phyloP scores from a whole-genome alignment of 2,797 vertebrate species.

The Esox lucius region DNA sequence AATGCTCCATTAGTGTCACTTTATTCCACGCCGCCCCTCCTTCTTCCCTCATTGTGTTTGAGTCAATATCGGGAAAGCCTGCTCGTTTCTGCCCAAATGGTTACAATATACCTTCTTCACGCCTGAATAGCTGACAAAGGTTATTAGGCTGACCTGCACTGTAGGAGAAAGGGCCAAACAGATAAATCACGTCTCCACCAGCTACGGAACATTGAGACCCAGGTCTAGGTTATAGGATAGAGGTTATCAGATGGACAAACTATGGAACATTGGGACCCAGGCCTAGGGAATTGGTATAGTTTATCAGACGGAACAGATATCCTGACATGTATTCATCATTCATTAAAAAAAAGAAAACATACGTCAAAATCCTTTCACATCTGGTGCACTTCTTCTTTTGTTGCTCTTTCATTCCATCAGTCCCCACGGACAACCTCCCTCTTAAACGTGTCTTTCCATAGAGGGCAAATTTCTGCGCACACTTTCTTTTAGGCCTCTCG shows the following conservation, averaged over 20 bases:
- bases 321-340: conserved; percentile 33
- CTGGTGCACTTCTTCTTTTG: neutral
- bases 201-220: conserved; percentile 49
- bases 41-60: conserved; percentile 63
- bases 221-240: conserved; percentile 40
- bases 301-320: neutral
- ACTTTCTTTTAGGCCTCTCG: conserved; percentile 46
- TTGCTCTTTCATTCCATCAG: neutral
- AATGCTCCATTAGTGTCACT: conserved; percentile 84
- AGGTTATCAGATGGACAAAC: neutral
- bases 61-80: conserved; percentile 80
- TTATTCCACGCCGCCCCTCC: conserved; percentile 72
- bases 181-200: conserved; percentile 54
- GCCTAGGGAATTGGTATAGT: too few species aligned
- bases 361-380: neutral
- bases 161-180: conserved; percentile 35
- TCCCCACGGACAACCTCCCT: conserved; percentile 10
- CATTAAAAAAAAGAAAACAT: neutral
- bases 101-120: conserved; percentile 82
- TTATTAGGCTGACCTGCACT: conserved; percentile 67
- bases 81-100: conserved; percentile 78
- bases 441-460: conserved; percentile 28
- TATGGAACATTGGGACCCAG: too few species aligned
- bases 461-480: conserved; percentile 51
- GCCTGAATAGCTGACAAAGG: conserved; percentile 77